Base-by-base conservation (phyloP, 2,113 vertebrate genomes). In the Centropristis striata region DNA sequence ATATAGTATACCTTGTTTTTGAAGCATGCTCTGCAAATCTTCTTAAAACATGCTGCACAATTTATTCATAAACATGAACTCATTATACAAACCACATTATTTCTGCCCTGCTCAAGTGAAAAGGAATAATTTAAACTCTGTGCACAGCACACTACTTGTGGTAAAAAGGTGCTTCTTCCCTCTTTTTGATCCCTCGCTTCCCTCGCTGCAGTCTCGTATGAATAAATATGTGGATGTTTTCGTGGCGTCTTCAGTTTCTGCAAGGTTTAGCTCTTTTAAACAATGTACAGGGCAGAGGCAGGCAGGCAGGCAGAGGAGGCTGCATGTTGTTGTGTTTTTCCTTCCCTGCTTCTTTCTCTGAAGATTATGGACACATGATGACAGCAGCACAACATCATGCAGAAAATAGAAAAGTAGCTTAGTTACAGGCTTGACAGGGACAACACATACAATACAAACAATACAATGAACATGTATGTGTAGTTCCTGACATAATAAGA, bases 1-100 rank as follows among this genome's bases (percentile, higher is more conserved):
- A 44, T 44, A 16, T 44, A 44, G 42, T 25, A 14, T 41, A 23
- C 8, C 28, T 83, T 64, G 13, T 71, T 75, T 75, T 8, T n/a
- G 4, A 55, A 36, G 7, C 23, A 39, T 23, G 27, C 0, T 32
- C 12, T 76, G 14, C 42, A 64, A 8, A 67, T 78, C 20, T 37
- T 32, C 28, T 58, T 47, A 21, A 73, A 83, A 69, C 42, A 25
- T 25, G 39, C 51, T 21, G 46, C 37, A 36, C 49, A 79, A 77
- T 78, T 28, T 76, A 86, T 85, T 86, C 72, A 80, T 59, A 78
- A 78, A 36, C 85, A 78, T 81, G 63, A 81, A 72, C 79, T 90
- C 76, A 85, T 86, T 88, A 74, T 72, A 54, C 60, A 64, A 65
- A 20, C 42, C 44, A 46, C 66, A 72, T 71, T 63, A 84, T 84